phyloP scores from a whole-genome alignment of 2,797 vertebrate species.

The Poeciliopsis presidionis region DNA sequence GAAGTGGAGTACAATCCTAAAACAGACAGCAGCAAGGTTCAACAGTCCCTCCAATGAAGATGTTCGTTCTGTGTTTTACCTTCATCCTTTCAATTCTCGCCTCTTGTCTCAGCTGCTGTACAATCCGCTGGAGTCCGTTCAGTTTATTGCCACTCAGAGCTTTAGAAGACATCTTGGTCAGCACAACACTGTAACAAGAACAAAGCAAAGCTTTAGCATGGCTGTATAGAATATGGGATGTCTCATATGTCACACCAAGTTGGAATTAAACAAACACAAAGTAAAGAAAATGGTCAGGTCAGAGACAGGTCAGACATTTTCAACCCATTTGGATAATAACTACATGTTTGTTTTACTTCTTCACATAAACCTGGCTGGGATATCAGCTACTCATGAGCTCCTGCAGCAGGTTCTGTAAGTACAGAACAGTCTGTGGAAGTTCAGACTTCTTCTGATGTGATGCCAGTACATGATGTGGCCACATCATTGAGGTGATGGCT shows the following conservation, averaged over 20 bases:
- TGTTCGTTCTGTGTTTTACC: conserved; percentile 72
- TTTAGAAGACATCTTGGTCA: conserved; percentile 90
- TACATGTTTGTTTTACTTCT: background rate
- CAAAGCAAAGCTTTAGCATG: background rate
- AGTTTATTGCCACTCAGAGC: conserved; percentile 89
- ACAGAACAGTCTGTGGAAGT: background rate
- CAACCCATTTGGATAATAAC: background rate
- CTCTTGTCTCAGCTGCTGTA: conserved; percentile 91
- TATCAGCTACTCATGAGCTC: background rate
- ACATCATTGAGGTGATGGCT: background rate
- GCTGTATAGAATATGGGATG: background rate
- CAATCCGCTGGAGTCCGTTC: conserved; percentile 84
- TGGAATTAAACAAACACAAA: background rate
- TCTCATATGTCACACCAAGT: background rate
- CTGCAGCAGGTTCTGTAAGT: background rate
- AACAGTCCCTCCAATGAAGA: background rate
- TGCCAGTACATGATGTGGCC: conserved; percentile 7
- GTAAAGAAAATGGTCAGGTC: background rate
- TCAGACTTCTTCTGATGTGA: background rate
- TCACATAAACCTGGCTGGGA: background rate
- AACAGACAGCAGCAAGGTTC: background rate
- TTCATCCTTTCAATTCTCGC: conserved; percentile 95
- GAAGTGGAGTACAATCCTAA: background rate
- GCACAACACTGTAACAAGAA: conserved; percentile 47
- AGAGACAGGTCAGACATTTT: background rate